Conservation (phyloP, 2,797 vertebrate genomes). For the Poeciliopsis presidionis region DNA sequence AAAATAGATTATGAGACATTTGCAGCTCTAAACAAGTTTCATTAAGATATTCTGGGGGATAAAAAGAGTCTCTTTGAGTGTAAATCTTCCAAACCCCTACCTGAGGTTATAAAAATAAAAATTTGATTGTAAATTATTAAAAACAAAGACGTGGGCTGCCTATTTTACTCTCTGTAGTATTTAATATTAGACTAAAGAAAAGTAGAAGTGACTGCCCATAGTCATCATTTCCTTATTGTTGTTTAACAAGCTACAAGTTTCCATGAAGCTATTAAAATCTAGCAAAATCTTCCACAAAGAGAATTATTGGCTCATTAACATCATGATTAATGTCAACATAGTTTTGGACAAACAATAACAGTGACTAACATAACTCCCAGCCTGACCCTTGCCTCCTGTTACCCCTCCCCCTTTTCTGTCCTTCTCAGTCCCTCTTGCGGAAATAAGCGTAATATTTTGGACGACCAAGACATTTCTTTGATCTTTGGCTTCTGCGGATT, state of each 20-base stretch:
- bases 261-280: neutral
- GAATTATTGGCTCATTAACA: neutral
- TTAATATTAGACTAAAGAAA: neutral
- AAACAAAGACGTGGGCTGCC: neutral
- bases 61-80: neutral
- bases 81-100: neutral
- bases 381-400: slow-evolving; percentile 27
- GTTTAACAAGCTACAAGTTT: neutral
- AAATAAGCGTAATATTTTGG: slow-evolving; percentile 31
- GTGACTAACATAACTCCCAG: slow-evolving; percentile 29
- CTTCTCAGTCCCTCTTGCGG: neutral
- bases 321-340: neutral
- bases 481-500: slow-evolving; percentile 48
- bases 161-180: neutral
- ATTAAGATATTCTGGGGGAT: neutral
- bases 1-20: neutral
- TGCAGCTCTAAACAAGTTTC: neutral
- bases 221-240: neutral
- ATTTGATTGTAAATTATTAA: neutral
- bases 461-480: slow-evolving; percentile 13
- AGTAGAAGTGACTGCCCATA: neutral
- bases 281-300: neutral
- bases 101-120: neutral
- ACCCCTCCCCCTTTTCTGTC: neutral
- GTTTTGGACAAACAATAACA: slow-evolving; percentile 1